Evolutionary conservation across 1,140 invertebrate genomes (phyloP), one percentile per base, ranked within the genome.

Genomic region (Listronotus bonariensis): DNA sequence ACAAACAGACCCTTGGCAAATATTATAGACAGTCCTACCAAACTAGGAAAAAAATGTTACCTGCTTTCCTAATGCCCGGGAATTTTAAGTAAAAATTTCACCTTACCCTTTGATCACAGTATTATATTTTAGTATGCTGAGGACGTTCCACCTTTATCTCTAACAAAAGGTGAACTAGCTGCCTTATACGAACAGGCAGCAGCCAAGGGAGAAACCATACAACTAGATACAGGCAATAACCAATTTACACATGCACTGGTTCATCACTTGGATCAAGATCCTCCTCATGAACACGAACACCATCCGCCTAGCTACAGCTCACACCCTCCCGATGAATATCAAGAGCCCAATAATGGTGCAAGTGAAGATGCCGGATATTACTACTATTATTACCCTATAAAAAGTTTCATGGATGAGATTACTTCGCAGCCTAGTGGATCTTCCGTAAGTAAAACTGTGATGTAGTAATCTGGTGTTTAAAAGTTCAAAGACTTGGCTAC

Each of bases 311-410:
- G 14, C 26, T 42, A n/a, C 41, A n/a, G 15, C 11, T 42, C 62
- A 15, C 14, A 55, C 20, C 32, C 55, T 42, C 51, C 40, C 14
- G 11, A 38, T 11, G 26, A 64, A 43, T 45, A 59, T 41, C 46
- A 49, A 5, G 14, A 62, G 14, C 3, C 17, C 9, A 26, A 20
- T 32, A 61, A 67, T 36, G 36, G 26, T 45, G n/a, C 48, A 63
- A 52, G 51, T 43, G 65, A 56, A 63, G 72, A 74, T 20, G 41
- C 45, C 26, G 76, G 73, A 17, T 78, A 76, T 68, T 78, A 78
- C 55, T 78, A 77, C 55, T 78, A 78, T 67, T 78, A 77, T 60
- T 77, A 77, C 58, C 77, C 77, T 7, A 58, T 78, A n/a, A 78
- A 77, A 56, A 76, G 74, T 63, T 78, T 78, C 64, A 59, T 75